Percentiles rank a stretch among this genome's conserved stretches.
phyloP scores from a whole-genome alignment of 2,888 invertebrate genomes.

The Cancer borealis region DNA sequence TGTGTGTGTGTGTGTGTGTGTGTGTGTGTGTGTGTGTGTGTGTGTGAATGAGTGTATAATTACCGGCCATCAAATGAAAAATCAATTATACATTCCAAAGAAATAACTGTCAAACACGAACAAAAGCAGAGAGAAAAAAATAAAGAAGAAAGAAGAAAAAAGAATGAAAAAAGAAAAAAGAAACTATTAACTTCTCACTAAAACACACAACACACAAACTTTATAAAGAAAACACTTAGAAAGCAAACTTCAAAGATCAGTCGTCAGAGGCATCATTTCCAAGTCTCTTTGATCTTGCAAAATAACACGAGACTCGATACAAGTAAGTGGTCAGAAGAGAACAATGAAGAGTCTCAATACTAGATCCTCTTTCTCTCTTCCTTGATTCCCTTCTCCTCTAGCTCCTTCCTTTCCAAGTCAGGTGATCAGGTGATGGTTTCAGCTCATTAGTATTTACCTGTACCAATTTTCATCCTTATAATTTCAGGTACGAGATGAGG shows the following conservation, averaged over 20 bases:
- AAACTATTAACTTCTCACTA: neutral
- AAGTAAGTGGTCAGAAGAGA: neutral
- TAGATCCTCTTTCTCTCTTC: neutral
- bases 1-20: too few relatives aligned
- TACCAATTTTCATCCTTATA: neutral
- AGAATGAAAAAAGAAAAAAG: neutral
- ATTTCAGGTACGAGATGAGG: neutral
- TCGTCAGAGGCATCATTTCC: neutral
- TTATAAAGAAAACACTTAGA: constrained; percentile 10
- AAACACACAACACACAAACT: neutral
- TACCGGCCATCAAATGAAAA: too few relatives aligned
- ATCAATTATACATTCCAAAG: too few relatives aligned
- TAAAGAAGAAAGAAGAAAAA: neutral
- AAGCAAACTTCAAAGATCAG: neutral
- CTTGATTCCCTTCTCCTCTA: neutral
- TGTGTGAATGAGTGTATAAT: too few relatives aligned
- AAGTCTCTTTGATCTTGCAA: neutral
- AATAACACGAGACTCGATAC: neutral
- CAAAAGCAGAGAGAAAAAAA: neutral
- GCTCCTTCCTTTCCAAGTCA: neutral
- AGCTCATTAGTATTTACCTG: too few relatives aligned
- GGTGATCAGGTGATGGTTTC: too few relatives aligned
- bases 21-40: too few relatives aligned
- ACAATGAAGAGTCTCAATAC: neutral
- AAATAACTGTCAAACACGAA: neutral